Evolutionary conservation across 2,113 vertebrate genomes (phyloP).

Genomic region (Forbesichthys papilliferus): DNA sequence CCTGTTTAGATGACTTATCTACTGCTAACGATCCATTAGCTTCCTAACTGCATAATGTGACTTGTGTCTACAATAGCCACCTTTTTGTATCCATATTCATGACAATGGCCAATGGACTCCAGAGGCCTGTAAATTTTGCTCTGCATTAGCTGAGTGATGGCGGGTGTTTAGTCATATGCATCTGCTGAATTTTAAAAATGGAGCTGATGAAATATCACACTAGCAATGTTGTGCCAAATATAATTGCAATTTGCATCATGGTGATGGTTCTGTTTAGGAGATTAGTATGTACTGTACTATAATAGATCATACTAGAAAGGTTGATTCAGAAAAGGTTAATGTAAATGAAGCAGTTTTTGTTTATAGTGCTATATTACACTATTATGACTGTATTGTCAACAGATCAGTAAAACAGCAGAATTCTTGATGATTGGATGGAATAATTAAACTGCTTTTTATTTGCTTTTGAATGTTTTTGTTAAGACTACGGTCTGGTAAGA

Average conservation of each 20-base stretch:
- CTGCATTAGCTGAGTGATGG: not conserved
- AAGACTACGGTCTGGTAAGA: not conserved
- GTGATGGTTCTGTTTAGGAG: not conserved
- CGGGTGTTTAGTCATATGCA: not conserved
- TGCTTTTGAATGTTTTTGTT: not conserved
- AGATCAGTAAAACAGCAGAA: no score
- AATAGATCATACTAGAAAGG: slow-evolving; percentile 18
- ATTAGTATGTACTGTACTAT: slow-evolving; percentile 8
- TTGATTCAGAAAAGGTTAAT: slow-evolving; percentile 20
- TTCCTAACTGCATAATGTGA: slow-evolving; percentile 63
- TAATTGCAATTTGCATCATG: slow-evolving; percentile 6
- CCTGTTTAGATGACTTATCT: slow-evolving; percentile 65
- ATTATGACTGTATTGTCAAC: no score
- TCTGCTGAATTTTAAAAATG: not conserved
- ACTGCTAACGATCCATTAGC: slow-evolving; percentile 69
- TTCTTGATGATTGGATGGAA: no score
- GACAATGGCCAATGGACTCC: slow-evolving; percentile 11
- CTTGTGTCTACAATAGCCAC: slow-evolving; percentile 60
- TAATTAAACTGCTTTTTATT: not conserved
- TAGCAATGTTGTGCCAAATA: not conserved
- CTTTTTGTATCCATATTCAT: slow-evolving; percentile 55
- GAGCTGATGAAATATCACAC: slow-evolving; percentile 11
- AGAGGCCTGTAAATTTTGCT: slow-evolving; percentile 2
- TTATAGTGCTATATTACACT: no score
- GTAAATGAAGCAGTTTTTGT: slow-evolving; percentile 1